These are phyloP conservation scores for Stratiomys singularior DNA, from an alignment of 2,888 invertebrate genomes.

Conservation along the genomic window DNA sequence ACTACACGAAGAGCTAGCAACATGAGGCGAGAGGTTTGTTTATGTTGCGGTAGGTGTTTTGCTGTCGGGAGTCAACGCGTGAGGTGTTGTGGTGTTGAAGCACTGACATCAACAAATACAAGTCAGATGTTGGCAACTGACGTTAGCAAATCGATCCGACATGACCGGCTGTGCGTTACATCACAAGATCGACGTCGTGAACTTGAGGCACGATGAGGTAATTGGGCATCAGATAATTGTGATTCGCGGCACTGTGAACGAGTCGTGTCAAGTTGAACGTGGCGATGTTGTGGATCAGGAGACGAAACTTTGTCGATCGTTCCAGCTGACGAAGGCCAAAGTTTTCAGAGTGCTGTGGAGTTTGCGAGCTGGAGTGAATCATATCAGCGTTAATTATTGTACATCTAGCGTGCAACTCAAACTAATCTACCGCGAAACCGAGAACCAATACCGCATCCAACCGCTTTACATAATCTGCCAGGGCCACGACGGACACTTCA, in stretches of 20 bases:
- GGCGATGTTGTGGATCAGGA: slow-evolving; percentile 34
- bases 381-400: slow-evolving; percentile 55
- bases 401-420: slow-evolving; percentile 51
- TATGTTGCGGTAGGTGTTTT: no score
- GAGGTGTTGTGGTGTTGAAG: no score
- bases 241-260: slow-evolving; percentile 59
- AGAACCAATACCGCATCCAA: slow-evolving; percentile 56
- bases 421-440: slow-evolving; percentile 38
- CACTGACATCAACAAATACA: no score
- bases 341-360: slow-evolving; percentile 61
- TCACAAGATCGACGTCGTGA: slow-evolving; percentile 57
- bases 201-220: slow-evolving; percentile 57
- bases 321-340: slow-evolving; percentile 53
- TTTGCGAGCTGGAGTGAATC: slow-evolving; percentile 52
- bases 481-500: slow-evolving; percentile 82
- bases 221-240: slow-evolving; percentile 60
- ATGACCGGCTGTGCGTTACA: slow-evolving; percentile 51
- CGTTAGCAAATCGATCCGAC: neutral
- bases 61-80: no score
- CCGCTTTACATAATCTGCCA: slow-evolving; percentile 87
- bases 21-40: neutral
- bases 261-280: slow-evolving; percentile 52
- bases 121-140: neutral
- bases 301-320: slow-evolving; percentile 30
- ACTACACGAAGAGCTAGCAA: neutral